A percentile compares a stretch with the other conserved stretches of the same genome.
These are phyloP conservation scores for Schizaphis graminum DNA, from an alignment of 2,888 invertebrate genomes.

Conservation along the genomic window DNA sequence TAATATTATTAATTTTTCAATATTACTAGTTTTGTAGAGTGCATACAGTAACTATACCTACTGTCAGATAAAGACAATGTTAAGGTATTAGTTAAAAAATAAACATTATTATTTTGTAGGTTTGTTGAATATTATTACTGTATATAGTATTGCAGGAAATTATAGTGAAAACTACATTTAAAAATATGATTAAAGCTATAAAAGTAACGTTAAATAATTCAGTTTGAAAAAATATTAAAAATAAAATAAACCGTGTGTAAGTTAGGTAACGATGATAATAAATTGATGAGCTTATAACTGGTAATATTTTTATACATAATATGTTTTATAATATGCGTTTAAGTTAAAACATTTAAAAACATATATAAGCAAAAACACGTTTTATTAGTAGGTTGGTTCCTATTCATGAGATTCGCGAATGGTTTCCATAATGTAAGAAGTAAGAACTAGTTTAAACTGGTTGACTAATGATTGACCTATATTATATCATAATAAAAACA, in stretches of 20 bases:
- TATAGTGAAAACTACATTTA: background rate
- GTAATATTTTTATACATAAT: constrained; percentile 29
- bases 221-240: background rate
- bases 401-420: constrained; percentile 2
- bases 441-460: constrained; percentile 37
- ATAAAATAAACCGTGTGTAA: background rate
- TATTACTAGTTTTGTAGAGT: background rate
- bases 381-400: constrained; percentile 6
- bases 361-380: constrained; percentile 28
- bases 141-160: background rate
- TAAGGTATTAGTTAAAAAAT: background rate
- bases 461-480: constrained; percentile 39
- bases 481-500: constrained; percentile 12
- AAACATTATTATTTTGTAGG: background rate
- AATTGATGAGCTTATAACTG: background rate
- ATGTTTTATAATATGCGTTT: constrained; percentile 26
- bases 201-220: background rate
- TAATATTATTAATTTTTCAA: background rate
- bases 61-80: background rate
- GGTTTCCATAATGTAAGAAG: constrained; percentile 16
- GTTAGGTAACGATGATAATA: background rate
- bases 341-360: constrained; percentile 16
- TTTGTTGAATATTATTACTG: background rate
- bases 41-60: background rate
- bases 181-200: background rate